Evolutionary conservation across 2,888 invertebrate species (phyloP).

Genomic region (Nezara viridula): DNA sequence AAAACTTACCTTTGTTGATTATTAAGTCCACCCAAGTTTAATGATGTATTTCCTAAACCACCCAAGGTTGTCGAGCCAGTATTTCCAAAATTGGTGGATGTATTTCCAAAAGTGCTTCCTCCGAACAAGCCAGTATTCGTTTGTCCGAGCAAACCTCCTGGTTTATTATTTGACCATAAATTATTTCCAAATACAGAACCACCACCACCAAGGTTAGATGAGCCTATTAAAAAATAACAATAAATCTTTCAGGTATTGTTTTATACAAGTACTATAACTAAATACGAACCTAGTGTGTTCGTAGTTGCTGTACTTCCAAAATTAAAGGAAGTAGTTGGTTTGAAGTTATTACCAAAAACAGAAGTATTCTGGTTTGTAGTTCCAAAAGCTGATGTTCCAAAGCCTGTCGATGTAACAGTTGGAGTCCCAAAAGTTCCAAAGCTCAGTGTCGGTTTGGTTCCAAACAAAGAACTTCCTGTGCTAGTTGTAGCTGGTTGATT

Average conservation of each 20-base stretch:
- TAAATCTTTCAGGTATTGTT: constrained; percentile 42
- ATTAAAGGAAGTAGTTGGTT: constrained; percentile 66
- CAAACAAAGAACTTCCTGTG: constrained; percentile 67
- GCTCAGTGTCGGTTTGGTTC: constrained; percentile 70
- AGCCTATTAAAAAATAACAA: constrained; percentile 52
- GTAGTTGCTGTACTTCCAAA: constrained; percentile 68
- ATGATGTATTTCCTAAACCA: constrained; percentile 63
- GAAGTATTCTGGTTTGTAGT: constrained; percentile 64
- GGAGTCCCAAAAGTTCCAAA: constrained; percentile 71
- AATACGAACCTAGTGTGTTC: constrained; percentile 65
- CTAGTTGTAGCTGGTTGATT: constrained; percentile 67
- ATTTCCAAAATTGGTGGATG: constrained; percentile 70
- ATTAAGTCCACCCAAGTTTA: constrained; percentile 60
- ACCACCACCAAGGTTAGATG: constrained; percentile 66
- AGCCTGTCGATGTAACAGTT: constrained; percentile 62
- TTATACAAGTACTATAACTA: constrained; percentile 12
- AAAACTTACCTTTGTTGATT: constrained; percentile 23
- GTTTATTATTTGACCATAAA: constrained; percentile 69
- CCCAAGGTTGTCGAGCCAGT: constrained; percentile 67
- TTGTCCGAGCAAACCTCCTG: constrained; percentile 73
- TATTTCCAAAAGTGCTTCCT: constrained; percentile 60
- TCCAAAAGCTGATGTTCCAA: constrained; percentile 64
- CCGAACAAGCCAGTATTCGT: constrained; percentile 68
- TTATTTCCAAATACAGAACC: constrained; percentile 71
- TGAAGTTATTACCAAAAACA: constrained; percentile 67